Percentiles rank a stretch among this genome's conserved stretches.
phyloP scores from a whole-genome alignment of 1,140 invertebrate genomes.

The Nasonia vitripennis region DNA sequence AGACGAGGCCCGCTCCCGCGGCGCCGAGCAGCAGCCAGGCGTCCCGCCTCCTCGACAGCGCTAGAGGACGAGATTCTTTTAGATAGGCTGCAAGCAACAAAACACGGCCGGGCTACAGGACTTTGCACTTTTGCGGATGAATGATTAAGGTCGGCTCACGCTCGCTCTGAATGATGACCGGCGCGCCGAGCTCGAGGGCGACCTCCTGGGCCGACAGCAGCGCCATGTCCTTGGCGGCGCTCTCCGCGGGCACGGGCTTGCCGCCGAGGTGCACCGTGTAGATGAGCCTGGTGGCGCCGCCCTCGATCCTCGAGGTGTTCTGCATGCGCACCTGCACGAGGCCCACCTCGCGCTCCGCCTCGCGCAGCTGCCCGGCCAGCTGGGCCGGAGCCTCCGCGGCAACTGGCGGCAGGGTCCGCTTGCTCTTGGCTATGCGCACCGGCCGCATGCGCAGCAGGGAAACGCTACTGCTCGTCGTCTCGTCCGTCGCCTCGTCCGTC shows the following conservation, averaged over 20 bases:
- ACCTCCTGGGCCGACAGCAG: conserved; percentile 85
- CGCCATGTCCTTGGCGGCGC: conserved; percentile 86
- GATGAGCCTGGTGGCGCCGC: conserved; percentile 74
- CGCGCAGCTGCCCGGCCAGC: conserved; percentile 4
- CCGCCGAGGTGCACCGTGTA: conserved; percentile 87
- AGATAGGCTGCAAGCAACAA: conserved; percentile 79
- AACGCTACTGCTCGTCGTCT: not conserved
- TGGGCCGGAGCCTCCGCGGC: too few species aligned
- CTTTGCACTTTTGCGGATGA: not conserved
- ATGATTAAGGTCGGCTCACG: conserved; percentile 77
- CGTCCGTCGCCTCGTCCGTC: not conserved
- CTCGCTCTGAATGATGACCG: conserved; percentile 88
- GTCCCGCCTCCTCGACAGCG: conserved; percentile 78
- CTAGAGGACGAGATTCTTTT: conserved; percentile 79
- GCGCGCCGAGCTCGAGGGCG: conserved; percentile 81
- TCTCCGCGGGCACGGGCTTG: conserved; percentile 84
- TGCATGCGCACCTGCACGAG: conserved; percentile 72
- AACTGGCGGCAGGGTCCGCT: conserved; percentile 45
- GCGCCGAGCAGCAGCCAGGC: conserved; percentile 80
- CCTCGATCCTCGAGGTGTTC: conserved; percentile 64
- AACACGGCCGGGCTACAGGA: conserved; percentile 23
- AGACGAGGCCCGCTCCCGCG: conserved; percentile 77
- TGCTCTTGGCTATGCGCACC: conserved; percentile 53
- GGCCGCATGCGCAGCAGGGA: conserved; percentile 53
- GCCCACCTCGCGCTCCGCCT: conserved; percentile 55